Base-by-base conservation (phyloP, 2,888 invertebrate genomes). In the Drosophila vallismaia region DNA sequence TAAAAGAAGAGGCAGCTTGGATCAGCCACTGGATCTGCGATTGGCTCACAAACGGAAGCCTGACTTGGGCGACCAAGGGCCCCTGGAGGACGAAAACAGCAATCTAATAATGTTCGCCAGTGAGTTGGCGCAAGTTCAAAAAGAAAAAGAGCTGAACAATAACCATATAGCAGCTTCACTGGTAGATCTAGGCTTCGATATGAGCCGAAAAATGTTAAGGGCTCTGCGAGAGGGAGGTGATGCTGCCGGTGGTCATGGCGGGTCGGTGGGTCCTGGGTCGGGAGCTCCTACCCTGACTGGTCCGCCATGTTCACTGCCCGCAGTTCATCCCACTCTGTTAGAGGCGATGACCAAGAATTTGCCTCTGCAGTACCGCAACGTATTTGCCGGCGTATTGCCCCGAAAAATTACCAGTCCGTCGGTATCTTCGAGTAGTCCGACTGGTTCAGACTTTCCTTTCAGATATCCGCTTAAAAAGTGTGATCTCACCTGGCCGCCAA, bases 1-100 rank as follows among this genome's bases (percentile, higher is more conserved):
- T 24, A 79, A 88, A 62, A 67, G 85, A 55, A 84, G 89, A 50
- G 76, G 83, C 66, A 89, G 81, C 70, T 82, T 77, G n/a, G 96
- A 96, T 89, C 96, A 97, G 90, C 98, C 98, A 0, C 93, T 98
- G 64, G 98, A 98, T 92, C 93, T 98, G 64, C 94, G 97, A 88
- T 94, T 97, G 83, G 96, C 96, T 70, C 95, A 96, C 92, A 97
- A 97, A 91, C 95, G 97, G 7, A 71, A 77, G 59, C 12, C 79
- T 58, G 77, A 56, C 45, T 10, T 59, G 53, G 42, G 10, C 29
- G 29, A 44, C 19, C 48, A 42, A n/a, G 55, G 77, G 54, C 81
- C 89, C 74, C 78, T 76, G 92, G 95, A 96, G 91, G 97, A 97
- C 91, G 97, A 97, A 92, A 97, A 97, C 92, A 95, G 96, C 90